Evolutionary conservation across 2,113 vertebrate species (phyloP).

Genomic region (Boleophthalmus pectinirostris): DNA sequence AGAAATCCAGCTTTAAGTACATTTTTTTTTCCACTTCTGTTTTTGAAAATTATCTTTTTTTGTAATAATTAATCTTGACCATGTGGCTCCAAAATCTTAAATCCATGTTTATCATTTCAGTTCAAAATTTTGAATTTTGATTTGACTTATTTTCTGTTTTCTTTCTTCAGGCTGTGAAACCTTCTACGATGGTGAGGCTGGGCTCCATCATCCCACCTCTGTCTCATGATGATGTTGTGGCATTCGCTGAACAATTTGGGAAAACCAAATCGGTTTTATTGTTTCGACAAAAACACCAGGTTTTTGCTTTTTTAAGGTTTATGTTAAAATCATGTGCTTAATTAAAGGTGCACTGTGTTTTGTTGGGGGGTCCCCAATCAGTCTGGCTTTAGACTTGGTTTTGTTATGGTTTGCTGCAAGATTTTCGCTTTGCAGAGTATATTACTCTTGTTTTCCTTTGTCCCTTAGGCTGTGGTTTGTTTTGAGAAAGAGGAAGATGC

Average conservation of each 20-base stretch:
- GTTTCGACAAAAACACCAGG: constrained; percentile 27
- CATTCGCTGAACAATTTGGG: constrained; percentile 26
- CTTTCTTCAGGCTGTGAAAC: neutral
- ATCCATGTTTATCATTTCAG: neutral
- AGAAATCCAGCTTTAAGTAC: too few relatives aligned
- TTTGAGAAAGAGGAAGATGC: constrained; percentile 72
- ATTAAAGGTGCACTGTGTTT: too few relatives aligned
- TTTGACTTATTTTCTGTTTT: neutral
- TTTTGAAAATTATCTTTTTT: neutral
- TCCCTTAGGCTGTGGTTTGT: constrained; percentile 57
- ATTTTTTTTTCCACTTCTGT: too few relatives aligned
- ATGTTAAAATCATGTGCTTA: neutral
- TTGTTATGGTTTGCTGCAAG: too few relatives aligned
- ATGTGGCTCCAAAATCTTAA: too few relatives aligned
- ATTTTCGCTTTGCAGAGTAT: too few relatives aligned
- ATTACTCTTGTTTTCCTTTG: neutral
- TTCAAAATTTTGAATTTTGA: too few relatives aligned
- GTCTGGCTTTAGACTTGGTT: too few relatives aligned
- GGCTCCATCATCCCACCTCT: neutral
- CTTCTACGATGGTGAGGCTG: constrained; percentile 37
- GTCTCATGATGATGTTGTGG: constrained; percentile 18
- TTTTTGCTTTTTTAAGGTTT: neutral
- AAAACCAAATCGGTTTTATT: constrained; percentile 44
- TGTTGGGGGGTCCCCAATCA: too few relatives aligned
- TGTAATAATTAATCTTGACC: too few relatives aligned